Evolutionary conservation across 1,140 invertebrate genomes (phyloP), one percentile per base, ranked within the genome.

Genomic region (Hylyphantes graminicola): DNA sequence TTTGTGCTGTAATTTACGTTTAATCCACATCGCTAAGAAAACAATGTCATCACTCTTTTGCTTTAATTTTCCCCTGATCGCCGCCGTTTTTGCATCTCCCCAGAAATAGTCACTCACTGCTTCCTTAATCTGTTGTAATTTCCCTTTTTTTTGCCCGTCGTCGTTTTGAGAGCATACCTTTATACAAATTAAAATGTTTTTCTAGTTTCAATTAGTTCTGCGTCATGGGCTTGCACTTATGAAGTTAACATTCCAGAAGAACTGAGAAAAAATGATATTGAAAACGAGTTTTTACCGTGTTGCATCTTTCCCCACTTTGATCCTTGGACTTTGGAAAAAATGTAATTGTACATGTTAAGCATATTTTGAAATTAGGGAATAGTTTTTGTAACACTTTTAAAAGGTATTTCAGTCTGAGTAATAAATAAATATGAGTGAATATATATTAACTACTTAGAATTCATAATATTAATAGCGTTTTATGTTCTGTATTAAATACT

Each of bases 31-130:
- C 50, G 54, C 51, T 74, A 67, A 80, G 59, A 74, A 83, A 74
- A 67, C 61, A 74, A 83, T 83, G 74, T 83, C 80, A 65, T 75
- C 59, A 67, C 61, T 74, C 12, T 74, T 73, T 81, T 35, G 35
- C 35, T 35, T 83, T 83, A 83, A 83, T 83, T 83, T 74, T 83
- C 80, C 74, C 80, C 17, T 83, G 70, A 83, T 83, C 80, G 59
- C 50, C 57, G 80, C 19, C 21, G 53, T 65, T 55, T 75, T 73
- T 67, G n/a, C 19, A 48, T 21, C 35, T 15, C 50, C 15, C 50
- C 11, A 17, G 48, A 21, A 63, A 55, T 21, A 50, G 21, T 8
- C 54, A 35, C 55, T 21, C 15, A 67, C 15, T 67, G 17, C 57
- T 12, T 73, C 64, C 55, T 17, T 83, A 75, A 75, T 83, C 57